Evolutionary conservation across 2,797 vertebrate species (phyloP).

Genomic region (Tokudaia tokunoshimensis): DNA sequence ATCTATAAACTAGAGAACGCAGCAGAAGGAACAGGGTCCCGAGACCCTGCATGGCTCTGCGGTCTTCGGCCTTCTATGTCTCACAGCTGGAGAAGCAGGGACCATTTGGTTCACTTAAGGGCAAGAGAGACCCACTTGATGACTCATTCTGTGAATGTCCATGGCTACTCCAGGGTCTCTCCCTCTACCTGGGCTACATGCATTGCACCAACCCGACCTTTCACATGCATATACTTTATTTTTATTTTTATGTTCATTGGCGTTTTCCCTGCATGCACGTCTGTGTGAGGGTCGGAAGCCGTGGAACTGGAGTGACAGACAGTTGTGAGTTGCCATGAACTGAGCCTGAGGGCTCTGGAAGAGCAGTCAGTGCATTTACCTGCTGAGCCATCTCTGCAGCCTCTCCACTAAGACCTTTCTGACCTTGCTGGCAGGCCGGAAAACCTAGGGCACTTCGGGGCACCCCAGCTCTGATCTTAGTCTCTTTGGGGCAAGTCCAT

Average conservation of each 20-base stretch:
- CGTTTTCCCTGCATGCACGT: not conserved
- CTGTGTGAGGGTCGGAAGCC: not conserved
- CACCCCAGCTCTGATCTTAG: not conserved
- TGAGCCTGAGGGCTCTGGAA: not conserved
- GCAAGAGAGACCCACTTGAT: not conserved
- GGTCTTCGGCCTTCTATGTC: too few species aligned
- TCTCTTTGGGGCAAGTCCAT: too few species aligned
- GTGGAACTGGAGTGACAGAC: not conserved
- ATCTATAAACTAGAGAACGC: not conserved
- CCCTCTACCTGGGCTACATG: fast-evolving
- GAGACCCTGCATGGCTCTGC: too few species aligned
- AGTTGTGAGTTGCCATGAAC: not conserved
- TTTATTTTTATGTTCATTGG: not conserved
- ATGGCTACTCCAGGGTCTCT: not conserved
- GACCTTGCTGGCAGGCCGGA: not conserved
- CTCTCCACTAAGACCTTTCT: fast-evolving
- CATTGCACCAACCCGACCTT: not conserved
- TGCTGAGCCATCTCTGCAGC: not conserved
- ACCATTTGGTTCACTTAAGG: not conserved
- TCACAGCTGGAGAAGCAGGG: too few species aligned
- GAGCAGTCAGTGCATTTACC: not conserved
- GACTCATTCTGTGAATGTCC: too few species aligned
- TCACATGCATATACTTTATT: not conserved
- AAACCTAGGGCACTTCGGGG: too few species aligned
- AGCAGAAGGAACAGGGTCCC: too few species aligned